phyloP scores from a whole-genome alignment of 30 jellyfish, hydroid and myxozoan species.

The Mastigias papua region DNA sequence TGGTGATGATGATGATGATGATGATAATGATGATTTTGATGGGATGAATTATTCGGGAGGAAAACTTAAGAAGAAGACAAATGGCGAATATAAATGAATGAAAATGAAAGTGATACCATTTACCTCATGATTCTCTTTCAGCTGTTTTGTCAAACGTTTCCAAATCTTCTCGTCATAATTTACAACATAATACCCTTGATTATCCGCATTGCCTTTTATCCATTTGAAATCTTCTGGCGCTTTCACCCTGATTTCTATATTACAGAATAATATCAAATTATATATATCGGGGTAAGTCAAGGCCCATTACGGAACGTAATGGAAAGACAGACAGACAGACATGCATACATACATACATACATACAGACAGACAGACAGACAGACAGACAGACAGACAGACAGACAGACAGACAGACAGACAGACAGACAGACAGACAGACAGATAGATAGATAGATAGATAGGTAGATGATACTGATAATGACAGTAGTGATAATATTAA shows the following conservation, averaged over 20 bases:
- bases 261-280: neutral
- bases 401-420: too few species aligned
- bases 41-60: neutral
- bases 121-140: constrained; percentile 83
- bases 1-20: too few species aligned
- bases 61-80: neutral
- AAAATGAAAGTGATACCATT: neutral
- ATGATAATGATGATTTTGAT: neutral
- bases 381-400: too few species aligned
- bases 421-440: too few species aligned
- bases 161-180: constrained; percentile 90
- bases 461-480: too few species aligned
- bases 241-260: constrained; percentile 33
- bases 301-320: neutral
- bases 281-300: neutral
- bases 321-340: neutral
- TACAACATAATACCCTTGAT: constrained; percentile 87
- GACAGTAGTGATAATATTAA: too few species aligned
- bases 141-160: constrained; percentile 78
- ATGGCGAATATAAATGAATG: too few species aligned
- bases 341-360: too few species aligned
- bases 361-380: too few species aligned
- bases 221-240: constrained; percentile 72
- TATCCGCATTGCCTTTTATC: constrained; percentile 90
- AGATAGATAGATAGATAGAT: too few species aligned